Evolutionary conservation across 2,113 vertebrate genomes (phyloP), one percentile per base, ranked within the genome.

Genomic region (Chrysochloris asiatica): DNA sequence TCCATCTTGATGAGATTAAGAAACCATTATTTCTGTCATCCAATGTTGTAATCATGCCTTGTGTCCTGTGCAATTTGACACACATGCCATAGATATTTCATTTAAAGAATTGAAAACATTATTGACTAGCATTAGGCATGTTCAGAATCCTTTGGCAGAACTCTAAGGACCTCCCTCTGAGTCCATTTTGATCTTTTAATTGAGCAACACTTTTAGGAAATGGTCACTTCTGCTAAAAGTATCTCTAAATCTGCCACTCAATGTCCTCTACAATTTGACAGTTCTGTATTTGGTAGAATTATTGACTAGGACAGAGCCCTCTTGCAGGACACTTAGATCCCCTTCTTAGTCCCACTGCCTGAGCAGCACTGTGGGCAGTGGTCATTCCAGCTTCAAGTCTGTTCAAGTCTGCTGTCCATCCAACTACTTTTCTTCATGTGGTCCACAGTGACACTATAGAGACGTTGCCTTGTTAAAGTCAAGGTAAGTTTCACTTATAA

Each of bases 1-100:
- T 76, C 22, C 36, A 75, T 30, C 67, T 71, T 63, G 41, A 92
- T 86, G 59, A 90, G 17, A 86, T 75, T 82, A 88, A 80, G 67
- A 45, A n/a, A 59, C n/a, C n/a, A 78, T 84, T 65, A 67, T 41
- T 63, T 43, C 50, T 65, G 3, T 79, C 33, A 43, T 83, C 9
- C 69, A 52, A 85, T 33, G 22, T 28, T 75, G 45, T 77, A 80
- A 91, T 48, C 61, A 91, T 52, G 6, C 3, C 48, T 79, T 63
- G 4, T n/a, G 22, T 72, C 54, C 82, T 83, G n/a, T 81, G 9
- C 21, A 88, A 36, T 67, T 85, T 86, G 71, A 86, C 24, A 54
- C 72, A 61, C 73, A 86, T 14, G 3, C n/a, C 24, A 71, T 11
- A 43, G 12, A 41, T 67, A 63, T 24, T 92, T 92, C 79, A 86